Evolutionary conservation across 2,113 vertebrate genomes (phyloP).

Genomic region (Tupaia chinensis): DNA sequence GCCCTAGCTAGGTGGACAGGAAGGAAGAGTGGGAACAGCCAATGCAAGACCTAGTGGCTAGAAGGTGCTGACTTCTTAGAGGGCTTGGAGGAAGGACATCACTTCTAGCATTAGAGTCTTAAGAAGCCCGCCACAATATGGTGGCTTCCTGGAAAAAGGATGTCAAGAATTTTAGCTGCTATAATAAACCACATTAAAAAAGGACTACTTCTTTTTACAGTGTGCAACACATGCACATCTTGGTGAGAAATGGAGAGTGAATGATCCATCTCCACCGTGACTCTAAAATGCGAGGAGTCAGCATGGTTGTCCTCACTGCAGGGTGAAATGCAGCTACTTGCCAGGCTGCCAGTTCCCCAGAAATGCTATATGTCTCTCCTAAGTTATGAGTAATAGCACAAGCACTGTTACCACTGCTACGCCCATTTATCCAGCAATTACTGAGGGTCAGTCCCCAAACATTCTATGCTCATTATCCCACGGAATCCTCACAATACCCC

Average conservation of each 20-base stretch:
- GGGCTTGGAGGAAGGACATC: not conserved
- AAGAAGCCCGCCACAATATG: not conserved
- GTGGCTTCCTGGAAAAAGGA: not conserved
- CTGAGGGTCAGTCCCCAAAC: not conserved
- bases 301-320: rapidly evolving
- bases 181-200: rapidly evolving
- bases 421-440: not conserved
- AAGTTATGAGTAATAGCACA: not conserved
- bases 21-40: not conserved
- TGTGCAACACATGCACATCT: rapidly evolving
- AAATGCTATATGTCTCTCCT: not conserved
- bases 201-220: not conserved
- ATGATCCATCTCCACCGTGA: not conserved
- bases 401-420: not conserved
- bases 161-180: not conserved
- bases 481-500: too few species aligned
- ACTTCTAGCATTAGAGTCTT: not conserved
- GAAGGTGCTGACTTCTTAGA: not conserved
- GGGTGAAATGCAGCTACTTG: not conserved
- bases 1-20: not conserved
- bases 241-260: not conserved
- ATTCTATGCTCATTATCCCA: too few species aligned
- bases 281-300: not conserved
- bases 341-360: not conserved
- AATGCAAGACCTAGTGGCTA: too few species aligned